Percentiles rank a stretch among this genome's conserved stretches.
Evolutionary conservation across 1,140 invertebrate species (phyloP).

Genomic region (Anadara kagoshimensis): DNA sequence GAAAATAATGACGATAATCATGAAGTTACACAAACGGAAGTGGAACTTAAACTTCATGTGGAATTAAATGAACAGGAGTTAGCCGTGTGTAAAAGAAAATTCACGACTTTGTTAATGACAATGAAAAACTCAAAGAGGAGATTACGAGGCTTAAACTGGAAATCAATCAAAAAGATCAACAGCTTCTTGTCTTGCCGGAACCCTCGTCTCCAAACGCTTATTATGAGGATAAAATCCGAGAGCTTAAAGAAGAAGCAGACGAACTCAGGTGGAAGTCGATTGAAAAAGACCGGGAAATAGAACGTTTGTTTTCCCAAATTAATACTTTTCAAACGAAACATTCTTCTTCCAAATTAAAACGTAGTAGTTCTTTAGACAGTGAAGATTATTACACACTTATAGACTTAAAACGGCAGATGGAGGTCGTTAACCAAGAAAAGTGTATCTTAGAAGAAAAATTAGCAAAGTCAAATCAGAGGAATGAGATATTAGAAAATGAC

Average conservation of each 20-base stretch:
- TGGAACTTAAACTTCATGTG: conserved; percentile 79
- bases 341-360: conserved; percentile 58
- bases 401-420: conserved; percentile 83
- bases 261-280: conserved; percentile 85
- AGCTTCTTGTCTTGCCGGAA: conserved; percentile 38
- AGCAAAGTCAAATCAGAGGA: conserved; percentile 27
- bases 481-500: neutral
- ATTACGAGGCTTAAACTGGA: conserved; percentile 85
- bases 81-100: conserved; percentile 86
- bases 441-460: conserved; percentile 57
- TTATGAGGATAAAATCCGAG: conserved; percentile 64
- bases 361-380: conserved; percentile 65
- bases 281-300: conserved; percentile 88
- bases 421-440: conserved; percentile 81
- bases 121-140: conserved; percentile 82
- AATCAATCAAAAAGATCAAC: conserved; percentile 54
- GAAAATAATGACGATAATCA: conserved; percentile 22
- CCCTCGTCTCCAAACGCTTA: conserved; percentile 58
- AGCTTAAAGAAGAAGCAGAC: conserved; percentile 75
- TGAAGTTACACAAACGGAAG: conserved; percentile 62
- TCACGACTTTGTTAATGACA: conserved; percentile 88
- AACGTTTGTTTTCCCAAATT: conserved; percentile 82
- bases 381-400: conserved; percentile 74
- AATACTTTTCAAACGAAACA: conserved; percentile 76
- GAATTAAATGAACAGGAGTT: conserved; percentile 93